Percentiles rank a stretch among this genome's conserved stretches.
phyloP scores from a whole-genome alignment of 2,797 vertebrate genomes.

The Apodemus agrarius region DNA sequence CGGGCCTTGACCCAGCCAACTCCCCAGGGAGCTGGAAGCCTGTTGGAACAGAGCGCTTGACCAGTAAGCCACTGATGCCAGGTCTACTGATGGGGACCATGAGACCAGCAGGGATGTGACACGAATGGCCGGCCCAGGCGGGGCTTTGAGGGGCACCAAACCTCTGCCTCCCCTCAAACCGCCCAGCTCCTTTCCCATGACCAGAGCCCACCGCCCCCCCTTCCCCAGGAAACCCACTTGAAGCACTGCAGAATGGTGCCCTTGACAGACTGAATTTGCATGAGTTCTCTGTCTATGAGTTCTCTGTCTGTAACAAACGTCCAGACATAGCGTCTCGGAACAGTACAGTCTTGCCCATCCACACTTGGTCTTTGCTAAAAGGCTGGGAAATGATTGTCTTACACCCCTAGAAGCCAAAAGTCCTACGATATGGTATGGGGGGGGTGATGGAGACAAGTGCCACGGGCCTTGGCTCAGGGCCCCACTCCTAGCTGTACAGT shows the following conservation, averaged over 20 bases:
- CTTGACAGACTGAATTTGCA: not conserved
- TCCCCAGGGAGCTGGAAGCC: conserved; percentile 60
- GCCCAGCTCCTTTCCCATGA: rapidly evolving
- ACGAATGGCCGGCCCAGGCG: not conserved
- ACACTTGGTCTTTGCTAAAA: not conserved
- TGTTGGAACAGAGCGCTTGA: conserved; percentile 65
- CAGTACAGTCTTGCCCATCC: not conserved
- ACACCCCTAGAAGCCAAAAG: not conserved
- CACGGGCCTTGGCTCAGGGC: not conserved
- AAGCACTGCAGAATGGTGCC: rapidly evolving
- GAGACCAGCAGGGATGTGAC: not conserved
- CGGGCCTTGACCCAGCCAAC: conserved; percentile 62
- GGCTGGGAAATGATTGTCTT: not conserved
- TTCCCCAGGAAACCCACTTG: rapidly evolving
- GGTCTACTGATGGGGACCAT: not conserved
- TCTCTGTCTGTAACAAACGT: not conserved
- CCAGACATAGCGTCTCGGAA: not conserved
- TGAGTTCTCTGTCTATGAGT: not conserved
- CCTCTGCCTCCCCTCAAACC: not conserved
- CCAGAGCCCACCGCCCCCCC: no score
- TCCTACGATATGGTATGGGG: not conserved
- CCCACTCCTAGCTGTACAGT: not conserved
- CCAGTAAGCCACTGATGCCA: not conserved
- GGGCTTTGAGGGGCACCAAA: not conserved
- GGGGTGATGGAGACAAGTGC: not conserved